Evolutionary conservation across 2,888 invertebrate genomes (phyloP).

Genomic region (Cinara cedri): DNA sequence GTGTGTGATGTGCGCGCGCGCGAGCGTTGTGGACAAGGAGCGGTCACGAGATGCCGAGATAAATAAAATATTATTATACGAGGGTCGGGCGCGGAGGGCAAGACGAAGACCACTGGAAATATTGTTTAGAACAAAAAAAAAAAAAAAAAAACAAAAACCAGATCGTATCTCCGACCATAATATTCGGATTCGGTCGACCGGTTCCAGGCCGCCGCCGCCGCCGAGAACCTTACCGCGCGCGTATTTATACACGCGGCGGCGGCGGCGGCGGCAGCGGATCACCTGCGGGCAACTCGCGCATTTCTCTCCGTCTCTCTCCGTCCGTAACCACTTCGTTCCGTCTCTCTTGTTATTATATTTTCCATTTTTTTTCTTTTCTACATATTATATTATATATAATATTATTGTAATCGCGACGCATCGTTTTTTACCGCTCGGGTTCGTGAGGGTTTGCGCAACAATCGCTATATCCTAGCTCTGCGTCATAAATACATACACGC

Average conservation of each 20-base stretch:
- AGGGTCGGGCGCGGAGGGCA: constrained; percentile 13
- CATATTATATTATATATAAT: not conserved
- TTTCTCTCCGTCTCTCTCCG: not conserved
- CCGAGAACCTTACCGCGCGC: constrained; percentile 34
- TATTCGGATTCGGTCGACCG: constrained; percentile 57
- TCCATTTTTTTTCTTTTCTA: constrained; percentile 2
- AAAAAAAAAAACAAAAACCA: constrained; percentile 52
- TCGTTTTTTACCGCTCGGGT: constrained; percentile 24
- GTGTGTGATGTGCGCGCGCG: constrained; percentile 14
- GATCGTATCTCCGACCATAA: constrained; percentile 56
- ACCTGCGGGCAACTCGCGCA: constrained; percentile 49
- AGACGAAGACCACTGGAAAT: constrained; percentile 56
- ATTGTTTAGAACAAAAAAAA: constrained; percentile 50
- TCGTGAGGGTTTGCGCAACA: constrained; percentile 47
- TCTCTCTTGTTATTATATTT: not conserved
- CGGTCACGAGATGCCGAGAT: constrained; percentile 57
- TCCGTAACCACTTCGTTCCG: no score
- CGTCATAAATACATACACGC: not conserved
- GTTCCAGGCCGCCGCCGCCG: constrained; percentile 40
- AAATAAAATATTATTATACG: constrained; percentile 56
- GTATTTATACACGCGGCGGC: constrained; percentile 5
- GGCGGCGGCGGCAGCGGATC: constrained; percentile 19
- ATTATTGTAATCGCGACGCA: constrained; percentile 50
- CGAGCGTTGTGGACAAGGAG: constrained; percentile 46
- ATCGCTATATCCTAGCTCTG: no score